Base-by-base conservation (phyloP, 2,888 invertebrate genomes). In the Prosapia bicincta region DNA sequence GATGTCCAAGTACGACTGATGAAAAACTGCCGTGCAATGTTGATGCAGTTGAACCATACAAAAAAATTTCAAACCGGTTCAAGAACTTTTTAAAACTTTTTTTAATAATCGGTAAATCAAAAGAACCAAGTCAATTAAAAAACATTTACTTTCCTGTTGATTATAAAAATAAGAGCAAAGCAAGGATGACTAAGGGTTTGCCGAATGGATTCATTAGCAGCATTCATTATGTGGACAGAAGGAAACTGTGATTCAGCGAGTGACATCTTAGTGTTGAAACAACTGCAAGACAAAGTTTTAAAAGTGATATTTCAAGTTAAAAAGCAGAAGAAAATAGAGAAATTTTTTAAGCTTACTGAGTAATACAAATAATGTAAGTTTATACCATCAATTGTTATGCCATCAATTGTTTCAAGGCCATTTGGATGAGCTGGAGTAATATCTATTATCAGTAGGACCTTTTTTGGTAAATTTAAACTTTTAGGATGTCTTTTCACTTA, bases 101-200 rank as follows among this genome's bases (percentile, higher is more conserved):
- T 7, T 30, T 30, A 38, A 13, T 15, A 38, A 13, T 7, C 13
- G 5, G 5, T 38, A 38, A 13, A 2, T 7, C 7, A 5, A 65
- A 74, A 69, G 72, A 75, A 24, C 68, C 71, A 30, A 26, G 54
- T 43, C 30, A 30, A 26, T 69, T 70, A 30, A 26, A 43, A 70
- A 66, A n/a, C 32, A 10, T 25, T 66, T 30, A 26, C 25, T 9
- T 66, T 24, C 69, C 66, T 69, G 26, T 72, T 65, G 15, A 71
- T 71, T 76, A 72, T 26, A 72, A 26, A 28, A 72, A 54, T 26
- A 65, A 72, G 26, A 30, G 9, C 26, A 26, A 71, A 68, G 66
- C 26, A 20, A 20, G 72, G 30, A 72, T 66, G 66, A 69, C 25
- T 66, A 66, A 66, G 30, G 43, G 6, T 71, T 43, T 23, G 15